These are phyloP conservation scores for Nasua narica DNA, from an alignment of 2,797 vertebrate species.

Conservation along the genomic window DNA sequence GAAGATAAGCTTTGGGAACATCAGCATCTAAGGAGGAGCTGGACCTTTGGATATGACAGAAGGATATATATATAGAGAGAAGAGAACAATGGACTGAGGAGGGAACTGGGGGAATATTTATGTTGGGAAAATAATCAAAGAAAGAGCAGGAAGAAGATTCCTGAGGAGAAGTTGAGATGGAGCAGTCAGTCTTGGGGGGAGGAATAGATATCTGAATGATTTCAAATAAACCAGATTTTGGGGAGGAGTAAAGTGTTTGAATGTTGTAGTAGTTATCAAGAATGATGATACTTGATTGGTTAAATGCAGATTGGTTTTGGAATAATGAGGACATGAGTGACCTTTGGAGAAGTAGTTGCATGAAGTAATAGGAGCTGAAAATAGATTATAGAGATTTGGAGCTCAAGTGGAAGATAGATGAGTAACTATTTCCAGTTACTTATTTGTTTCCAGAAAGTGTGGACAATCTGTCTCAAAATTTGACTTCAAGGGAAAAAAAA, in stretches of 20 bases:
- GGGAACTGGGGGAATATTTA: background rate
- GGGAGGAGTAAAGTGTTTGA: rapidly evolving
- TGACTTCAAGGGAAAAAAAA: background rate
- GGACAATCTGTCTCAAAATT: background rate
- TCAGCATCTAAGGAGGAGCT: background rate
- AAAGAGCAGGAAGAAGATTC: background rate
- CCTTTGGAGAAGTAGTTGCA: background rate
- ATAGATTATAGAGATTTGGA: background rate
- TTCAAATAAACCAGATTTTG: background rate
- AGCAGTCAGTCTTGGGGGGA: background rate
- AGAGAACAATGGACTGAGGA: background rate
- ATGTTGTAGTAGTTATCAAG: background rate
- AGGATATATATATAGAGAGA: background rate
- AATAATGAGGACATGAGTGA: background rate
- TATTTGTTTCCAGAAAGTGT: background rate
- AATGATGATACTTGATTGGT: too few relatives aligned
- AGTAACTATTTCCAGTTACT: background rate
- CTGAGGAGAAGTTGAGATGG: background rate
- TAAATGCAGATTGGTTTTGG: background rate
- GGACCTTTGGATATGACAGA: background rate
- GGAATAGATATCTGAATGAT: background rate
- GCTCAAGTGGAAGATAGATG: background rate
- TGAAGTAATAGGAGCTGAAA: background rate
- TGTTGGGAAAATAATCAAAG: background rate
- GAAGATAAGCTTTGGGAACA: background rate